phyloP scores from a whole-genome alignment of 2,113 vertebrate genomes.

The Speoplatyrhinus poulsoni region DNA sequence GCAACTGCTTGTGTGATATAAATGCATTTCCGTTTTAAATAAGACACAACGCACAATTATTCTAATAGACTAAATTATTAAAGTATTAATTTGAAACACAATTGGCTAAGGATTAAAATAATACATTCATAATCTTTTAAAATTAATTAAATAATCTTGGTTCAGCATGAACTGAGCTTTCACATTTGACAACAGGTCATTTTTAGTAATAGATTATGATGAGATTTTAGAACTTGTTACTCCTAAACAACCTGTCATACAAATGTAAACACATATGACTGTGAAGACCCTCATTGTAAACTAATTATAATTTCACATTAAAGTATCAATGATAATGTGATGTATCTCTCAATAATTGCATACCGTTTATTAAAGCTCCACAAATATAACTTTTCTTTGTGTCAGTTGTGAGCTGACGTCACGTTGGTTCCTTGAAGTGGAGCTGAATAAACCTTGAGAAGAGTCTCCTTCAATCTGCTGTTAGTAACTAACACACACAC shows the following conservation, averaged over 20 bases:
- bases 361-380: conserved; percentile 51
- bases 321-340: conserved; percentile 41
- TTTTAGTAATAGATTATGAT: background rate
- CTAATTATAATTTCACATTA: conserved; percentile 54
- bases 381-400: conserved; percentile 84
- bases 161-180: background rate
- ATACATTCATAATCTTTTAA: background rate
- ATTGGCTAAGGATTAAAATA: background rate
- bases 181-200: background rate
- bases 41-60: background rate
- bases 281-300: background rate
- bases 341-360: conserved; percentile 37
- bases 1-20: background rate
- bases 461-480: conserved; percentile 88
- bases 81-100: background rate
- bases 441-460: conserved; percentile 89
- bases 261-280: background rate
- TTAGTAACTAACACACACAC: conserved; percentile 79
- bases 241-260: background rate
- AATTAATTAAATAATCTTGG: background rate
- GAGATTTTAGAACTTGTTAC: background rate
- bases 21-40: background rate
- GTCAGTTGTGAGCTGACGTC: conserved; percentile 88
- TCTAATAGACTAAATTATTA: background rate
- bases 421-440: conserved; percentile 92